Conservation (phyloP, 2,797 vertebrate genomes). For the Rhinatrema bivittatum region DNA sequence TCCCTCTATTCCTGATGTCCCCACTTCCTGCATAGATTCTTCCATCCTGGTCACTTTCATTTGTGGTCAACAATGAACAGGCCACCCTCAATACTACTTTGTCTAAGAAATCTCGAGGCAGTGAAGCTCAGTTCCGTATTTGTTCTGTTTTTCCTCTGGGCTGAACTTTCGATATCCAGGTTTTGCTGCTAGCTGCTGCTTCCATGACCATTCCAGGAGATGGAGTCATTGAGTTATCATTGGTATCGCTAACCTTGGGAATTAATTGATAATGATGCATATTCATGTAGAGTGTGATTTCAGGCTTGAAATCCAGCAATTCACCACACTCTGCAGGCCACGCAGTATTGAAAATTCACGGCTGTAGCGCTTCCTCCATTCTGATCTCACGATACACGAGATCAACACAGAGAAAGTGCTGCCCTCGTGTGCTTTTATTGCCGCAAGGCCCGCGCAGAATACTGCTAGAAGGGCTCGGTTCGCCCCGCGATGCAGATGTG, state of each 20-base stretch:
- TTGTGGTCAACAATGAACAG: constrained; percentile 53
- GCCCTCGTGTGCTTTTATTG: no score
- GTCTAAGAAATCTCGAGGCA: constrained; percentile 76
- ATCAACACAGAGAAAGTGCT: no score
- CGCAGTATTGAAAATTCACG: no score
- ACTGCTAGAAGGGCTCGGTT: no score
- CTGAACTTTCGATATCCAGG: constrained; percentile 76
- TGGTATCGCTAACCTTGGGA: fast-evolving
- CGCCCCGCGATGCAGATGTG: no score
- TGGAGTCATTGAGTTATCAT: neutral
- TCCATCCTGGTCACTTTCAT: neutral
- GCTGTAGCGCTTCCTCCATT: no score
- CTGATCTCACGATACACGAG: no score
- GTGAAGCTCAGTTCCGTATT: constrained; percentile 74
- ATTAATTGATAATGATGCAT: no score
- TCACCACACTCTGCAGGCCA: no score
- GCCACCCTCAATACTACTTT: constrained; percentile 77
- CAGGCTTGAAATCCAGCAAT: no score
- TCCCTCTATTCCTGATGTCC: constrained; percentile 75
- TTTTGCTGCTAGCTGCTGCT: neutral
- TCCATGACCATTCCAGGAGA: neutral
- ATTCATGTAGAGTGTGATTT: no score
- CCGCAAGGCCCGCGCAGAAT: no score
- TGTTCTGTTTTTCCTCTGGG: constrained; percentile 66
- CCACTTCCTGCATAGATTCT: fast-evolving